Evolutionary conservation across 2,113 vertebrate genomes (phyloP).

Genomic region (Shinisaurus crocodilurus): DNA sequence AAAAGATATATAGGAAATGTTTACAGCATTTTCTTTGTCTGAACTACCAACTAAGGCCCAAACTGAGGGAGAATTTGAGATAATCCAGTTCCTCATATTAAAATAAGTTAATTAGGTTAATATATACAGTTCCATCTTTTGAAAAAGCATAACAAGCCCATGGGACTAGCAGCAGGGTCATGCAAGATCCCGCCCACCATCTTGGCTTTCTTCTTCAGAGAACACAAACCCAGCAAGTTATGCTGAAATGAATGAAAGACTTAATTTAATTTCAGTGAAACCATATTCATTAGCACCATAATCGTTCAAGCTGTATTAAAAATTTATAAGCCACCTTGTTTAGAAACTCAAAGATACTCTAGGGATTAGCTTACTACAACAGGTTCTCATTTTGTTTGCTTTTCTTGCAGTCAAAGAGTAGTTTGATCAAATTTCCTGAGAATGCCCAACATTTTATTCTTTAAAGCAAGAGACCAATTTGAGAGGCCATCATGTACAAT

Average conservation of each 20-base stretch:
- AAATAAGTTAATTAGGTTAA: constrained; percentile 75
- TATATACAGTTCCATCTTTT: constrained; percentile 63
- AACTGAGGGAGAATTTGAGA: constrained; percentile 53
- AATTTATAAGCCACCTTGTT: background rate
- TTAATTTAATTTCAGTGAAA: constrained; percentile 50
- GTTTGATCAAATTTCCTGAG: background rate
- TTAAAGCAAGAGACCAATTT: background rate
- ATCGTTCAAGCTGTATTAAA: constrained; percentile 19
- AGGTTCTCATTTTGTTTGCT: background rate
- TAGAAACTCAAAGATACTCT: background rate
- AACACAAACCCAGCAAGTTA: constrained; percentile 58
- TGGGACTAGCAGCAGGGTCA: constrained; percentile 69
- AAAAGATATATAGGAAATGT: constrained; percentile 41
- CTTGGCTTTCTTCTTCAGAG: constrained; percentile 69
- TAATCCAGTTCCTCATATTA: constrained; percentile 62
- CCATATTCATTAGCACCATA: constrained; percentile 45
- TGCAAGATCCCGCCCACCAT: constrained; percentile 61
- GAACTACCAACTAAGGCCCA: constrained; percentile 43
- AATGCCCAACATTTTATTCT: background rate
- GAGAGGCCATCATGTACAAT: background rate
- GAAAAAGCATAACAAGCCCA: constrained; percentile 48
- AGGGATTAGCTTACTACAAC: background rate
- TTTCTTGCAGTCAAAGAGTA: background rate
- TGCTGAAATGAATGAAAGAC: constrained; percentile 65
- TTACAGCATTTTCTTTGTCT: constrained; percentile 47